phyloP scores from a whole-genome alignment of 2,797 vertebrate genomes.

The Alectoris magna region DNA sequence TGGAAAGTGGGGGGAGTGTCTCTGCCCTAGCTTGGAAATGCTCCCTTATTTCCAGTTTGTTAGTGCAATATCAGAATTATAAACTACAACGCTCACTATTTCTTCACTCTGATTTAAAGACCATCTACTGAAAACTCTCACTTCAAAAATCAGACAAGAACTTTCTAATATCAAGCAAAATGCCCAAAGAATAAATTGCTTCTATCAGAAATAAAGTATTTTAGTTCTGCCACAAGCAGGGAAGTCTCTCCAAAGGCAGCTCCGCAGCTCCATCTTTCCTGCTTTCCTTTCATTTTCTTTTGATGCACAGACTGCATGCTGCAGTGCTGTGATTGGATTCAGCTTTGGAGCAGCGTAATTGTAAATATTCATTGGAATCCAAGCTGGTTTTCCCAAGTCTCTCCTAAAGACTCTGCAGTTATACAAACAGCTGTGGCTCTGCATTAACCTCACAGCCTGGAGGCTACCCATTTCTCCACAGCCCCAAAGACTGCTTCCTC shows the following conservation, averaged over 20 bases:
- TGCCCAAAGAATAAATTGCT: slow-evolving; percentile 79
- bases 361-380: slow-evolving; percentile 84
- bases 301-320: slow-evolving; percentile 75
- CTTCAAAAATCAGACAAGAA: slow-evolving; percentile 74
- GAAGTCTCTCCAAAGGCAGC: slow-evolving; percentile 76
- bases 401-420: slow-evolving; percentile 76
- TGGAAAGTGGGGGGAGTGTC: neutral
- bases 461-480: slow-evolving; percentile 65
- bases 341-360: slow-evolving; percentile 74
- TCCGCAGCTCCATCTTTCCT: slow-evolving; percentile 76
- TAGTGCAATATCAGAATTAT: slow-evolving; percentile 61
- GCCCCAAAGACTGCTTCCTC: slow-evolving; percentile 58
- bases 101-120: slow-evolving; percentile 72
- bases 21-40: slow-evolving; percentile 6
- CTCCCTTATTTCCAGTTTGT: slow-evolving; percentile 38
- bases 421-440: slow-evolving; percentile 73
- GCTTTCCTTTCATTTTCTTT: slow-evolving; percentile 78
- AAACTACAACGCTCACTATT: slow-evolving; percentile 15
- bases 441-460: slow-evolving; percentile 66
- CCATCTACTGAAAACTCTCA: slow-evolving; percentile 56
- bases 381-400: slow-evolving; percentile 72
- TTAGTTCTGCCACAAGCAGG: slow-evolving; percentile 77
- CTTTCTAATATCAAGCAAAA: slow-evolving; percentile 75
- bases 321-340: slow-evolving; percentile 76
- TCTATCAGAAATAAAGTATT: slow-evolving; percentile 80